These are phyloP conservation scores for Lepilemur septentrionalis DNA, from an alignment of 2,797 vertebrate species.

Conservation along the genomic window DNA sequence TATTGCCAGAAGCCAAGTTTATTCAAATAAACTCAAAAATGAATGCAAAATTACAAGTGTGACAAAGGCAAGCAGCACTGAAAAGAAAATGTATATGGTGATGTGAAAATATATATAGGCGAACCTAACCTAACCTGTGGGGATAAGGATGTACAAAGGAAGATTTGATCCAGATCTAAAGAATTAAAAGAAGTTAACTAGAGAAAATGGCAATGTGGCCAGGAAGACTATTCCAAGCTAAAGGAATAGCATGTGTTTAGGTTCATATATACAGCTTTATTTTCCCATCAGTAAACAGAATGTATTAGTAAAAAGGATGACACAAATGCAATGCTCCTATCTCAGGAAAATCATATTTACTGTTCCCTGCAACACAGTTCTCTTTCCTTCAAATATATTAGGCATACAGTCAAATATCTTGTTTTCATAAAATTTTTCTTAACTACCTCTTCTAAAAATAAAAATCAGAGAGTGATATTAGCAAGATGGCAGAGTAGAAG, in stretches of 20 bases:
- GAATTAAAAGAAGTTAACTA: not conserved
- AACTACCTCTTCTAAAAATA: not conserved
- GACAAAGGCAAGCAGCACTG: not conserved
- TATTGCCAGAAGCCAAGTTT: not conserved
- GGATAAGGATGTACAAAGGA: not conserved
- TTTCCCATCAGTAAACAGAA: not conserved
- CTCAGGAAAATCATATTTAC: not conserved
- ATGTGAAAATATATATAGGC: not conserved
- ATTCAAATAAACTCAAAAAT: constrained; percentile 7
- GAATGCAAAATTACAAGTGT: not conserved
- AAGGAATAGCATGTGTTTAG: not conserved
- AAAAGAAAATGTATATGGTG: not conserved
- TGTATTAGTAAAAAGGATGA: not conserved
- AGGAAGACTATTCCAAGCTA: not conserved
- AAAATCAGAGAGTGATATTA: not conserved
- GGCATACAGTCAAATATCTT: not conserved
- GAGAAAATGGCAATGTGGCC: not conserved
- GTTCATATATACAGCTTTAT: not conserved
- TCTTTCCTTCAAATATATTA: not conserved
- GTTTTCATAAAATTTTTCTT: not conserved
- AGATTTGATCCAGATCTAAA: not conserved
- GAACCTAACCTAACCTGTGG: not conserved
- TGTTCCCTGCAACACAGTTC: not conserved
- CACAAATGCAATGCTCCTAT: not conserved
- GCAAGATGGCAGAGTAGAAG: not conserved